Conservation (phyloP, 2,113 vertebrate species). For the Hippopotamus amphibius region DNA sequence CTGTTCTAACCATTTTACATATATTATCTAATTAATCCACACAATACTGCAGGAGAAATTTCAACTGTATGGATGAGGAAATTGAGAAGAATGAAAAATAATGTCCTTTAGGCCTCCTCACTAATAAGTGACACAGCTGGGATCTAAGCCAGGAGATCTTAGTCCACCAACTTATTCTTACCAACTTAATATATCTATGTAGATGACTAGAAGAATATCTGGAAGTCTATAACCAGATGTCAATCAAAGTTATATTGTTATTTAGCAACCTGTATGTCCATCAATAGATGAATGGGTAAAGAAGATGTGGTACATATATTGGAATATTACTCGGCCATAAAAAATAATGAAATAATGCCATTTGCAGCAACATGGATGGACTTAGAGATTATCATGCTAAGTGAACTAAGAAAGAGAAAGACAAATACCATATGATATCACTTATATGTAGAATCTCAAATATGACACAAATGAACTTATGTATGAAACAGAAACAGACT, state of each 20-base stretch:
- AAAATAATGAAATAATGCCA: not conserved
- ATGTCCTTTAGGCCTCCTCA: not conserved
- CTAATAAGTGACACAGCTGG: not conserved
- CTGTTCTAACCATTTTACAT: not conserved
- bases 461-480: not conserved
- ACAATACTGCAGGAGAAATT: not conserved
- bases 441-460: not conserved
- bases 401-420: not conserved
- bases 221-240: not conserved
- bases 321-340: not conserved
- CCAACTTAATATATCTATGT: not conserved
- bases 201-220: not conserved
- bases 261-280: not conserved
- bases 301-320: not conserved
- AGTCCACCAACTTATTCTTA: not conserved
- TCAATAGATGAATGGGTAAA: not conserved
- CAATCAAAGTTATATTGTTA: not conserved
- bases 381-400: not conserved
- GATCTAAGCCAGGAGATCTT: not conserved
- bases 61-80: slow-evolving; percentile 23
- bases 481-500: not conserved
- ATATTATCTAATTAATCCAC: not conserved
- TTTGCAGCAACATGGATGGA: not conserved
- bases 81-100: not conserved
- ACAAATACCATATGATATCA: not conserved